These are phyloP conservation scores for Ectropis crepuscularia DNA, from an alignment of 2,888 invertebrate genomes.

Conservation along the genomic window DNA sequence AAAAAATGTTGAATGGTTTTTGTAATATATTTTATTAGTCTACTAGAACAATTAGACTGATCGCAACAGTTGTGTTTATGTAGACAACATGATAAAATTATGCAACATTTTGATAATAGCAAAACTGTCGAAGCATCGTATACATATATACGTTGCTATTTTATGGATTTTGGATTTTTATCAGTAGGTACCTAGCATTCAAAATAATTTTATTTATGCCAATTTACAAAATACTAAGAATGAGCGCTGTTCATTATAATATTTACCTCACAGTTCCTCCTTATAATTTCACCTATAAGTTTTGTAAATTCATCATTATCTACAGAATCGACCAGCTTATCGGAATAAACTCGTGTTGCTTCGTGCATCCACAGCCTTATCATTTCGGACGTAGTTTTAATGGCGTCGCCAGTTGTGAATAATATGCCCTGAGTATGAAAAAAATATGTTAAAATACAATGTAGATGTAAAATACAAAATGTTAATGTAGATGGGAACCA, in stretches of 20 bases:
- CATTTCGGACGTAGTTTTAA: conserved; percentile 88
- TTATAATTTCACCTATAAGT: conserved; percentile 89
- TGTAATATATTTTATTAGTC: background rate
- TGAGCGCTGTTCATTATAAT: too few species aligned
- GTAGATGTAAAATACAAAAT: background rate
- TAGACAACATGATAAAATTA: too few species aligned
- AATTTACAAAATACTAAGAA: too few species aligned
- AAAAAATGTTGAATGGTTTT: background rate
- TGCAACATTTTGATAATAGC: too few species aligned
- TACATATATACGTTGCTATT: too few species aligned
- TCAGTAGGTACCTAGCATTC: too few species aligned
- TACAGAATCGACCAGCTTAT: conserved; percentile 93
- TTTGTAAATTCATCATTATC: conserved; percentile 91
- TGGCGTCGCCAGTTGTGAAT: conserved; percentile 91
- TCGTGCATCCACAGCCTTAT: conserved; percentile 96
- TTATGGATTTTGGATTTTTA: too few species aligned
- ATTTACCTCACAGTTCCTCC: conserved; percentile 89
- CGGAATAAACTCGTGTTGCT: conserved; percentile 94
- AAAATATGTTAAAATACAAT: background rate
- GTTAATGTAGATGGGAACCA: too few species aligned
- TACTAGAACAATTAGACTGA: too few species aligned
- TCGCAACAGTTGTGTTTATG: too few species aligned
- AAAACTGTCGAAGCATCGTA: too few species aligned
- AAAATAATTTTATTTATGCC: too few species aligned
- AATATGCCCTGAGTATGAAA: conserved; percentile 88